Evolutionary conservation across 2,113 vertebrate genomes (phyloP), one percentile per base, ranked within the genome.

Genomic region (Oplegnathus fasciatus): DNA sequence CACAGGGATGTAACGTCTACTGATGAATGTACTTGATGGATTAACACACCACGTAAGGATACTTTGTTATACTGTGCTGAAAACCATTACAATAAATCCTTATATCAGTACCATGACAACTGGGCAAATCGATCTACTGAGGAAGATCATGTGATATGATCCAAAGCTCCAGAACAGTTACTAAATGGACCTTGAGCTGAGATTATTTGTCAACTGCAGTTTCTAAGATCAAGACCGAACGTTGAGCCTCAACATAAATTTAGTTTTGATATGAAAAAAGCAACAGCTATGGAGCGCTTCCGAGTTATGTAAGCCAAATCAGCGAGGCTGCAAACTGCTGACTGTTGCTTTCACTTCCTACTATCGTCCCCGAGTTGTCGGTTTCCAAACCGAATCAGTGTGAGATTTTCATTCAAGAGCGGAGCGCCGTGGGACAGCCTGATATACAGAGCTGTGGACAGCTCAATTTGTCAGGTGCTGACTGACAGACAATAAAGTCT

Each of bases 401-500:
- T 57, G 86, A 87, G 32, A 1, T 80, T 82, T 79, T 83, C 65
- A 81, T 82, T 87, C 28, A 78, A 46, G 73, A 75, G 73, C 0
- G 0, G 0, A 34, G 57, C 11, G 2, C 50, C 66, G 4, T 52
- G 80, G 50, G 76, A 81, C 85, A 15, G 68, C 62, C 68, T 34
- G 72, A 70, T 82, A 74, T 72, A 74, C 75, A 65, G 70, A 84
- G 71, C 46, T 26, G 69, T 15, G 46, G 85, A 82, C 65, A 46
- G 50, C 80, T 77, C 77, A 67, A 61, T 92, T 77, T 77, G 77
- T 75, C 65, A 20, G 52, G 24, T 8, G 72, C 46, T 92, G 91
- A 93, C 78, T 85, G 87, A 92, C 84, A n/a, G 60, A 82, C 67
- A 89, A 88, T 58, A 72, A 80, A n/a, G 37, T 58, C 81, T 14